Base-by-base conservation (phyloP, 2,113 vertebrate genomes). In the Urocitellus parryii region DNA sequence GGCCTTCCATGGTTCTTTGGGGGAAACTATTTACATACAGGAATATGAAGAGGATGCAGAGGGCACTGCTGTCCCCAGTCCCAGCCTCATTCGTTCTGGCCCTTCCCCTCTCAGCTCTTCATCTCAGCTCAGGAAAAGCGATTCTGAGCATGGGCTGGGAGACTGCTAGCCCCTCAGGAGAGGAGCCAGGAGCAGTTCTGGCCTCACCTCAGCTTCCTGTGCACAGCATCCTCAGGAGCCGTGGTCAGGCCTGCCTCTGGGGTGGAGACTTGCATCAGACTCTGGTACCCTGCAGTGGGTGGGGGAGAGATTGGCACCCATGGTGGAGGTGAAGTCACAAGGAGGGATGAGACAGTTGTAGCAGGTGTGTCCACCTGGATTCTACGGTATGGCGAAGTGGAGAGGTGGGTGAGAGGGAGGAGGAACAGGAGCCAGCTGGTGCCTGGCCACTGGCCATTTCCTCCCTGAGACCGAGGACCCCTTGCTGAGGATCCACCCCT, bases 11-110 rank as follows among this genome's bases (percentile, higher is more conserved):
- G 68, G 67, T 56, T 9, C 78, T 51, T 17, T 63, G 17, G 32
- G 34, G 29, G 18, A 37, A 34, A 58, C 51, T 22, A 25, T 76
- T 45, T 48, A 32, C 39, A 2, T 7, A 4, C 32, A 14, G 14
- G 18, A 0, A 5, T 16, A 2, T 76, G 73, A 25, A 48, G 8
- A n/a, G n/a, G 0, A 4, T 13, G 16, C 5, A 27, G 73, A 68
- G 42, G 34, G 42, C 14, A 1, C 3, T 9, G 1, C 48, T 51
- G 45, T 1, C 42, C 16, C 81, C 2, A 5, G 39, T 3, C 70
- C 32, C 17, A 37, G 84, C 25, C 51, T 74, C 51, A 0, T 2
- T 8, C 16, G 6, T 13, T 12, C 65, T 18, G 12, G 22, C 12
- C 10, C 32, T 5, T 51, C 20, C 17, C 53, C 32, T 42, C 63